A percentile compares a stretch with the other conserved stretches of the same genome.
Evolutionary conservation across 2,888 invertebrate genomes (phyloP).

Genomic region (Formica aserva): DNA sequence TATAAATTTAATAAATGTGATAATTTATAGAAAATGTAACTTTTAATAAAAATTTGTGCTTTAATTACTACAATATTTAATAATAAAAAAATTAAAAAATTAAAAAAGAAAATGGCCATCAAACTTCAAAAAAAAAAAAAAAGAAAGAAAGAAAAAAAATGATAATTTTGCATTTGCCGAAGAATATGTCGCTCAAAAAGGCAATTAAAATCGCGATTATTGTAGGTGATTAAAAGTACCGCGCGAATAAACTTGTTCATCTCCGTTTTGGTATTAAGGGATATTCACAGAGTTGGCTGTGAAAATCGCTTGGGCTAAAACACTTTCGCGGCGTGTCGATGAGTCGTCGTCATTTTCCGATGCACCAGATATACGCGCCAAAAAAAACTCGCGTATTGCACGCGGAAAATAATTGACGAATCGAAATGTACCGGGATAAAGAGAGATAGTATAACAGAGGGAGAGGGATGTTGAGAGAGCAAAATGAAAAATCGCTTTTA

Average conservation of each 20-base stretch:
- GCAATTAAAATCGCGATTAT: constrained; percentile 4
- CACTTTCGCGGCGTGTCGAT: constrained; percentile 27
- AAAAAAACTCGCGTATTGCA: constrained; percentile 2
- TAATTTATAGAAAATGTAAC: neutral
- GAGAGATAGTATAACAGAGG: neutral
- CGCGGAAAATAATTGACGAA: constrained; percentile 39
- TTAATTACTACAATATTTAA: neutral
- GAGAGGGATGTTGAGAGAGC: neutral
- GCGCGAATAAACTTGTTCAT: neutral
- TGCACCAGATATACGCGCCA: constrained; percentile 6
- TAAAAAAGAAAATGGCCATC: neutral
- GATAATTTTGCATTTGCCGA: neutral
- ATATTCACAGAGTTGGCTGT: neutral
- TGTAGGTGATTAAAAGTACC: neutral
- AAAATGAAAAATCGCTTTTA: constrained; percentile 58
- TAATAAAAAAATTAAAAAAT: neutral
- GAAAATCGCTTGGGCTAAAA: constrained; percentile 17
- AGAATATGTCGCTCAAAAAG: neutral
- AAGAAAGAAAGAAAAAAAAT: too few species aligned
- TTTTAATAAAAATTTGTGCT: neutral
- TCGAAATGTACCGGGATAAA: constrained; percentile 15
- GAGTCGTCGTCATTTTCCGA: constrained; percentile 41
- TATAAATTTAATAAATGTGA: neutral
- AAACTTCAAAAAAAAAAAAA: neutral
- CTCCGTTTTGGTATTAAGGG: neutral